These are phyloP conservation scores for Apotomis turbidana DNA, from an alignment of 2,888 invertebrate species.

Conservation along the genomic window DNA sequence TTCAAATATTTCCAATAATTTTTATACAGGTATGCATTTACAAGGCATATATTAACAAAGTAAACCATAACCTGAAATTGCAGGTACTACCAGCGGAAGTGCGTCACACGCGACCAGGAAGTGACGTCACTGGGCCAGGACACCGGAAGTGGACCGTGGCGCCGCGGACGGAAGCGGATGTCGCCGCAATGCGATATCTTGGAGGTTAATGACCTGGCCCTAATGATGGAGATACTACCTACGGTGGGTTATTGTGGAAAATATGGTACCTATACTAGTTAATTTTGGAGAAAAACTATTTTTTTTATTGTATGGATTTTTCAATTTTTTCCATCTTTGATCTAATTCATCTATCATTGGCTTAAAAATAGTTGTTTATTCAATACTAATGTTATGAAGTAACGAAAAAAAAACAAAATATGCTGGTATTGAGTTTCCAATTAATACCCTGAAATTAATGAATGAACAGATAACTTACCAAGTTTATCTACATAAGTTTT, in stretches of 20 bases:
- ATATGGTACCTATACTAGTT: background rate
- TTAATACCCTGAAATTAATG: too few relatives aligned
- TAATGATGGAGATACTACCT: slow-evolving; percentile 46
- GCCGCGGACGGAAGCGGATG: slow-evolving; percentile 76
- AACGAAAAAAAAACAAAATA: too few relatives aligned
- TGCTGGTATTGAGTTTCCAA: too few relatives aligned
- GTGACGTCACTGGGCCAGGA: slow-evolving; percentile 73
- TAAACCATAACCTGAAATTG: slow-evolving; percentile 34
- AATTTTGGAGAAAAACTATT: background rate
- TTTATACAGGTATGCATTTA: too few relatives aligned
- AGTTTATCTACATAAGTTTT: too few relatives aligned
- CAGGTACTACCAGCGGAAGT: slow-evolving; percentile 61
- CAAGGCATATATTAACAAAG: background rate
- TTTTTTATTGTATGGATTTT: background rate
- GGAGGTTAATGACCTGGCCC: slow-evolving; percentile 67
- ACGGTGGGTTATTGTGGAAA: background rate
- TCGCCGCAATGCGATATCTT: slow-evolving; percentile 69
- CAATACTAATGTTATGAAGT: too few relatives aligned
- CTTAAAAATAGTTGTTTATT: too few relatives aligned
- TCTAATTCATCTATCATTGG: too few relatives aligned
- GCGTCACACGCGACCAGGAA: slow-evolving; percentile 70
- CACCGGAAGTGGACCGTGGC: slow-evolving; percentile 74
- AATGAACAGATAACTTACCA: too few relatives aligned
- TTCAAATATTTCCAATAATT: background rate
- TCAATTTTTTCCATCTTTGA: too few relatives aligned